Evolutionary conservation across 2,113 vertebrate species (phyloP).

Genomic region (Trachemys scripta): DNA sequence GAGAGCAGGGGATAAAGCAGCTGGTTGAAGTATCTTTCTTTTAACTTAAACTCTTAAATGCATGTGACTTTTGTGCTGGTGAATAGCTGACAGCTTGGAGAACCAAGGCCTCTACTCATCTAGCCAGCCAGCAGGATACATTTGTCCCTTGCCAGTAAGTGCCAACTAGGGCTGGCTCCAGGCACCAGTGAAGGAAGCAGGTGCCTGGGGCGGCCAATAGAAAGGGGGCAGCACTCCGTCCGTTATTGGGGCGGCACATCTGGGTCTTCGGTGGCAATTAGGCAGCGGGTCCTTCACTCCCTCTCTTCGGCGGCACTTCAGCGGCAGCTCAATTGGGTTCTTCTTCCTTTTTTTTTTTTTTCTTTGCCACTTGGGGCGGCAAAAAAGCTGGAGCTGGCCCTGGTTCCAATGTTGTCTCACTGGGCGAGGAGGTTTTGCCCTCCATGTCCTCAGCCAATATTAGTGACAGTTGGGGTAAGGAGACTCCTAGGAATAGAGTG

Average conservation of each 20-base stretch:
- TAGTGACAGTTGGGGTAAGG: background rate
- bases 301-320: no score
- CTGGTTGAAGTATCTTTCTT: background rate
- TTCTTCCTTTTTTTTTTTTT: no score
- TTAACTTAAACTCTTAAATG: background rate
- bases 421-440: background rate
- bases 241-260: no score
- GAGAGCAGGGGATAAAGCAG: background rate
- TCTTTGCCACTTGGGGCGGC: no score
- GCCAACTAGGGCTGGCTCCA: background rate
- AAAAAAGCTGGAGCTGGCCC: no score
- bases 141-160: background rate
- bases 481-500: background rate
- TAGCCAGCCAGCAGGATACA: slow-evolving; percentile 25
- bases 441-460: background rate
- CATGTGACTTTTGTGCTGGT: background rate
- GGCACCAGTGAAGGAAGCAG: no score
- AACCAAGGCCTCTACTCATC: background rate
- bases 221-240: no score
- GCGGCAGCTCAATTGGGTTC: no score
- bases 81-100: slow-evolving; percentile 23
- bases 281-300: no score
- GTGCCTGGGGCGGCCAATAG: no score
- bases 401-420: accelerated
- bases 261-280: no score